Base-by-base conservation (phyloP, 2,113 vertebrate genomes). In the Philantomba maxwellii region DNA sequence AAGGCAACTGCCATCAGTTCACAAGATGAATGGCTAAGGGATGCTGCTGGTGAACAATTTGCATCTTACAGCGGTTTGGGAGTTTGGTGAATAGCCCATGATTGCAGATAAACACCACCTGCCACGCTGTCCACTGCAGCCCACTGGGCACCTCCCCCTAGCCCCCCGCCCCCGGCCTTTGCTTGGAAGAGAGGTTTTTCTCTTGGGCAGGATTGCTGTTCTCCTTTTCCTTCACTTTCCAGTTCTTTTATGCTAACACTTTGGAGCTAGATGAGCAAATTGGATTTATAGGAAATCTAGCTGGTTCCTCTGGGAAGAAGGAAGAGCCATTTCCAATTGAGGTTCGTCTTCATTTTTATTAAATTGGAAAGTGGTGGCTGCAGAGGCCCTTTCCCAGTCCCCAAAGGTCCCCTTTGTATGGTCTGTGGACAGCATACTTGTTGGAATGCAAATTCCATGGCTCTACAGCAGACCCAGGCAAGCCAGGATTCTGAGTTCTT, bases 31-130 rank as follows among this genome's bases (percentile, higher is more conserved):
- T 95, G 84, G 87, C 58, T 97, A 87, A 94, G 17, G 36, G 89
- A 94, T 16, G 86, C n/a, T 58, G 58, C 78, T 77, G 95, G 96
- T 93, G 94, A 93, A 93, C 45, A 43, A 97, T 98, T 94, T 97
- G 94, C 95, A 98, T 97, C 49, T 97, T 81, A 96, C 91, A 87
- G 84, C 33, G 0, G 89, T 66, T 94, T 95, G 95, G 96, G 94
- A 84, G 58, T 97, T 95, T 77, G 70, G 83, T 97, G 97, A 98
- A 97, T 97, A 96, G 97, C 92, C 84, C n/a, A 0, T 98, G 97
- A 98, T 98, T 98, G 92, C 82, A 84, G 93, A 96, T 97, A 97
- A 97, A 97, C 93, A 97, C 95, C 92, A 96, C 97, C 97, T 98
- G 97, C 78, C 97, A 97, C 0, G 10, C 57, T n/a, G 64, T 43